Conservation (phyloP, 2,888 invertebrate genomes). For the Stenoptilia bipunctidactyla region DNA sequence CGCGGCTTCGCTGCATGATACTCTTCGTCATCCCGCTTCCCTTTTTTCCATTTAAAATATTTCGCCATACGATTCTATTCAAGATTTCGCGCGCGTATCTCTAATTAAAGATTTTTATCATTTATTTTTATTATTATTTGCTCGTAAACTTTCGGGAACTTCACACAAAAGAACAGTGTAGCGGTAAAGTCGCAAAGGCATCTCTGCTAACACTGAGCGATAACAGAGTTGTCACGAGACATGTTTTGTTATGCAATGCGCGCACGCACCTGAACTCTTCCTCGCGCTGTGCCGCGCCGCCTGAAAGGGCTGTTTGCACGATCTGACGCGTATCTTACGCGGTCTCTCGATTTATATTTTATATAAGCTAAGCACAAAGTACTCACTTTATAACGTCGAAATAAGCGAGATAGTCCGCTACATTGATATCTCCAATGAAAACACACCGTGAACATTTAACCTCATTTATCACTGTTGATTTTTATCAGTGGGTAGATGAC, state of each 20-base stretch:
- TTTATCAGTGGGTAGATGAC: too few species aligned
- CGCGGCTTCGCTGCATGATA: constrained; percentile 74
- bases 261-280: constrained; percentile 27
- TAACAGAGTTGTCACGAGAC: constrained; percentile 58
- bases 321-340: too few species aligned
- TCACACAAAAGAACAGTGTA: neutral
- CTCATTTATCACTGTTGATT: too few species aligned
- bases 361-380: too few species aligned
- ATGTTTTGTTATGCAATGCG: constrained; percentile 46
- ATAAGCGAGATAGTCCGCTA: constrained; percentile 15
- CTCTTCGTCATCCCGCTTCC: constrained; percentile 66
- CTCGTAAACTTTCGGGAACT: neutral
- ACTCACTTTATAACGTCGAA: too few species aligned
- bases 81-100: too few species aligned
- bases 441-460: too few species aligned
- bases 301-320: too few species aligned
- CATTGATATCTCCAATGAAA: constrained; percentile 12
- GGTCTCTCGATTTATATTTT: too few species aligned
- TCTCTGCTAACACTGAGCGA: constrained; percentile 54
- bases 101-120: too few species aligned
- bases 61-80: constrained; percentile 65
- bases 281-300: neutral
- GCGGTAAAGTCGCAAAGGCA: constrained; percentile 45
- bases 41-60: constrained; percentile 79
- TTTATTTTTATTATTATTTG: too few species aligned